Evolutionary conservation across 2,888 invertebrate species (phyloP).

Genomic region (Yponomeuta sedellus): DNA sequence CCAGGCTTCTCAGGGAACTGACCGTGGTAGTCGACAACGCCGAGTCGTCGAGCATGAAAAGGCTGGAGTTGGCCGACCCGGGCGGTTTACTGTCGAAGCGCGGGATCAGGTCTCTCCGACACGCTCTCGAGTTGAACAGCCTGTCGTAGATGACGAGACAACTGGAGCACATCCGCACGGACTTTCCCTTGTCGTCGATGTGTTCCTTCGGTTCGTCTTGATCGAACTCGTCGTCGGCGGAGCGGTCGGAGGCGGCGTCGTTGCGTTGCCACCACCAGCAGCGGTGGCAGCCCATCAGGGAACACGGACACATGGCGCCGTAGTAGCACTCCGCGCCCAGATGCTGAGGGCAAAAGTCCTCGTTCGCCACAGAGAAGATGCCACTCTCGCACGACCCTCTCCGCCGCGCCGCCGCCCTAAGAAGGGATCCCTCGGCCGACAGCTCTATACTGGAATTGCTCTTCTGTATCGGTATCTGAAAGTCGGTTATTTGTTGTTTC

Average conservation of each 20-base stretch:
- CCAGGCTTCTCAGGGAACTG: conserved; percentile 75
- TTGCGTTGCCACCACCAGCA: conserved; percentile 62
- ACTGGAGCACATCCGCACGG: conserved; percentile 36
- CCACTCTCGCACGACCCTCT: conserved; percentile 93
- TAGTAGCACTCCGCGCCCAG: conserved; percentile 35
- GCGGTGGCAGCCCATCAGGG: conserved; percentile 60
- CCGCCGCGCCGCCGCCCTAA: conserved; percentile 69
- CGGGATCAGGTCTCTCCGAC: conserved; percentile 23
- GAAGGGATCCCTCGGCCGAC: conserved; percentile 29
- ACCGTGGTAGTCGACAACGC: conserved; percentile 68
- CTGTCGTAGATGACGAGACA: conserved; percentile 51
- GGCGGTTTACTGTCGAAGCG: conserved; percentile 36
- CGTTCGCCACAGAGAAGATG: conserved; percentile 91
- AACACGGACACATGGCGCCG: conserved; percentile 61
- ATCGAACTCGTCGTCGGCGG: conserved; percentile 26
- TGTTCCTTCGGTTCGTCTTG: conserved; percentile 21
- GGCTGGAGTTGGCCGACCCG: conserved; percentile 67
- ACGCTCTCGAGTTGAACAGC: conserved; percentile 33
- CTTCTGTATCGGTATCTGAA: conserved; percentile 24
- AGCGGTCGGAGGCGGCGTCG: conserved; percentile 26
- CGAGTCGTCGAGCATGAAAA: conserved; percentile 78
- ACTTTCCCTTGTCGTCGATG: conserved; percentile 15
- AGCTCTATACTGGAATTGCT: conserved; percentile 32
- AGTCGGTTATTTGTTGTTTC: conserved; percentile 7
- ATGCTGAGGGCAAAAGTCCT: conserved; percentile 78